These are phyloP conservation scores for Pachypeltis micranthus DNA, from an alignment of 1,140 invertebrate genomes.

Conservation along the genomic window DNA sequence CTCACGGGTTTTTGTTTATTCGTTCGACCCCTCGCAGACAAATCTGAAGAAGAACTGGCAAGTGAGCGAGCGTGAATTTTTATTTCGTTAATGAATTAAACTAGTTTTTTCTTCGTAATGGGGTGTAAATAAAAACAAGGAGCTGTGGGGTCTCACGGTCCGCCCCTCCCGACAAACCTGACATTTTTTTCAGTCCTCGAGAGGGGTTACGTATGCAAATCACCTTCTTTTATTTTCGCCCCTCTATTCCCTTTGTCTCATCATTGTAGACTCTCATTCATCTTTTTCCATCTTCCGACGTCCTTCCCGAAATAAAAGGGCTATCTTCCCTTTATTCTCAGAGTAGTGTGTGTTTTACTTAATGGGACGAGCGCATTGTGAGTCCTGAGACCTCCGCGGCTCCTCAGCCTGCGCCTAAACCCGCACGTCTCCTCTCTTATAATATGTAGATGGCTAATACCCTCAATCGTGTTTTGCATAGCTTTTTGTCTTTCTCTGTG, in stretches of 20 bases:
- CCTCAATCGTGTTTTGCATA: conserved; percentile 9
- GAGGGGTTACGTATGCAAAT: conserved; percentile 5
- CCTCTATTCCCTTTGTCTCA: no score
- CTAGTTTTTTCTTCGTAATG: conserved; percentile 2
- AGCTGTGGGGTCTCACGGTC: neutral
- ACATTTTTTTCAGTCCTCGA: neutral
- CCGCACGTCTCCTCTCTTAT: no score
- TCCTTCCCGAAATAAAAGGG: neutral
- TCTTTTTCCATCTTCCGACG: neutral
- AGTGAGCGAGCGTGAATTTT: no score
- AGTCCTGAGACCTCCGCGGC: neutral
- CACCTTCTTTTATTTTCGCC: neutral
- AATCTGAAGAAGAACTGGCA: no score
- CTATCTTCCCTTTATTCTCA: neutral
- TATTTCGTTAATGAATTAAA: neutral
- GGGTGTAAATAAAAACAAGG: conserved; percentile 7
- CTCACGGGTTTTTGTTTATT: no score
- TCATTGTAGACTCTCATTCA: neutral
- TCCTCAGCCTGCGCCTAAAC: neutral
- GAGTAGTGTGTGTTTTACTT: neutral
- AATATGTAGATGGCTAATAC: no score
- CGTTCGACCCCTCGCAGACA: no score
- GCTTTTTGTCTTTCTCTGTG: conserved; percentile 1
- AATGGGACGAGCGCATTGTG: neutral
- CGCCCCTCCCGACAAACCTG: no score